These are phyloP conservation scores for Archips crataeganus DNA, from an alignment of 2,888 invertebrate species.

Conservation along the genomic window DNA sequence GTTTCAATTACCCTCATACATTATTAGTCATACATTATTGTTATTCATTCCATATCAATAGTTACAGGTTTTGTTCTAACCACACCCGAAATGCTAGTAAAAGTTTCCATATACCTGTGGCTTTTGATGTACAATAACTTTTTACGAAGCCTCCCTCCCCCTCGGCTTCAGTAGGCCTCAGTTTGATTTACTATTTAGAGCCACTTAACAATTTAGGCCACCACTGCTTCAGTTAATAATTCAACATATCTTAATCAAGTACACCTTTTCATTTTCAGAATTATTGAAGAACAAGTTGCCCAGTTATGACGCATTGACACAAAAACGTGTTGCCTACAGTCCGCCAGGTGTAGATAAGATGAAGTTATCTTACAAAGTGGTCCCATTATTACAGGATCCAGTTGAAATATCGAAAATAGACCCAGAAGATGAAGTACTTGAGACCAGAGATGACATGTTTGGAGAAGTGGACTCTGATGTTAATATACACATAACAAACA, in stretches of 20 bases:
- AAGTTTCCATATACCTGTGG: too few relatives aligned
- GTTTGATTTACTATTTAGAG: too few relatives aligned
- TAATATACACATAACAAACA: constrained; percentile 48
- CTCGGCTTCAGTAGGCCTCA: too few relatives aligned
- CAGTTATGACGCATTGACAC: constrained; percentile 42
- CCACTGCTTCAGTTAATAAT: too few relatives aligned
- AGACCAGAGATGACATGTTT: constrained; percentile 45
- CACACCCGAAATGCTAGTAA: too few relatives aligned
- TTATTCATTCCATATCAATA: too few relatives aligned
- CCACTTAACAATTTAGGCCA: too few relatives aligned
- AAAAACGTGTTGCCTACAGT: constrained; percentile 52
- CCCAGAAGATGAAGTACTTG: constrained; percentile 38
- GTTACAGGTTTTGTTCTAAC: too few relatives aligned
- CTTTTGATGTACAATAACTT: too few relatives aligned
- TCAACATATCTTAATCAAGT: neutral
- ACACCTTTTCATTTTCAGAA: constrained; percentile 23
- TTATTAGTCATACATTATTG: too few relatives aligned
- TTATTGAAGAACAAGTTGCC: constrained; percentile 25
- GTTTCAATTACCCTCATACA: too few relatives aligned
- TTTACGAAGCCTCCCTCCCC: too few relatives aligned
- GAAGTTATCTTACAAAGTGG: constrained; percentile 45
- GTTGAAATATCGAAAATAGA: constrained; percentile 34
- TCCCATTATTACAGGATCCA: constrained; percentile 41
- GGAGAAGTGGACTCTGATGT: constrained; percentile 55
- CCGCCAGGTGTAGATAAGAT: constrained; percentile 53